A percentile compares a stretch with the other conserved stretches of the same genome.
These are phyloP conservation scores for Alca torda DNA, from an alignment of 2,797 vertebrate species.

Conservation along the genomic window DNA sequence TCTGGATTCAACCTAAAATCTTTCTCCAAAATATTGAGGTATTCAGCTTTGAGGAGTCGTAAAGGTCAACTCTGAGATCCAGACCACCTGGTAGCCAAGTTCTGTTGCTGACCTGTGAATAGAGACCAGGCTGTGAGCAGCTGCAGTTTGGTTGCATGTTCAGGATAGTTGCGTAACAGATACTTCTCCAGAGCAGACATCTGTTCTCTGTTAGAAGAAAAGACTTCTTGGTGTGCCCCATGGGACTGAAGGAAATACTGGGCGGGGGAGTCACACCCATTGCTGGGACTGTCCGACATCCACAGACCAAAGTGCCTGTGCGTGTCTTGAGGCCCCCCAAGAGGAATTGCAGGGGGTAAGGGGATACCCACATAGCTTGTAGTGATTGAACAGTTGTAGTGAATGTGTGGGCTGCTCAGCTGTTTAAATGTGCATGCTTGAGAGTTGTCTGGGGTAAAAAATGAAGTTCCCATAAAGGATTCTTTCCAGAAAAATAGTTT, in stretches of 20 bases:
- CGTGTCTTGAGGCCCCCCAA: not conserved
- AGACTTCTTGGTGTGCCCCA: not conserved
- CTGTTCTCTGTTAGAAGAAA: accelerated
- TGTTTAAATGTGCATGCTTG: not conserved
- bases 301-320: not conserved
- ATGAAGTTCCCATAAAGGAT: not conserved
- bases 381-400: not conserved
- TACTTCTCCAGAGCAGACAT: not conserved
- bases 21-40: not conserved
- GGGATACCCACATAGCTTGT: accelerated
- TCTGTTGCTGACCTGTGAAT: not conserved
- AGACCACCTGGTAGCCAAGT: accelerated
- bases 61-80: not conserved
- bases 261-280: not conserved
- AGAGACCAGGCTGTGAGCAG: not conserved
- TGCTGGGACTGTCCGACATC: not conserved
- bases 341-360: not conserved
- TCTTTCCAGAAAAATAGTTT: not conserved
- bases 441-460: not conserved
- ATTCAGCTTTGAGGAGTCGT: not conserved
- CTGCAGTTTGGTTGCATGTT: not conserved
- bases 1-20: not conserved
- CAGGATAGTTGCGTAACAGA: not conserved
- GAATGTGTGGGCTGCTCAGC: not conserved
- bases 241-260: not conserved